phyloP scores from a whole-genome alignment of 2,888 invertebrate genomes.

The Glyphotaelius pellucidus region DNA sequence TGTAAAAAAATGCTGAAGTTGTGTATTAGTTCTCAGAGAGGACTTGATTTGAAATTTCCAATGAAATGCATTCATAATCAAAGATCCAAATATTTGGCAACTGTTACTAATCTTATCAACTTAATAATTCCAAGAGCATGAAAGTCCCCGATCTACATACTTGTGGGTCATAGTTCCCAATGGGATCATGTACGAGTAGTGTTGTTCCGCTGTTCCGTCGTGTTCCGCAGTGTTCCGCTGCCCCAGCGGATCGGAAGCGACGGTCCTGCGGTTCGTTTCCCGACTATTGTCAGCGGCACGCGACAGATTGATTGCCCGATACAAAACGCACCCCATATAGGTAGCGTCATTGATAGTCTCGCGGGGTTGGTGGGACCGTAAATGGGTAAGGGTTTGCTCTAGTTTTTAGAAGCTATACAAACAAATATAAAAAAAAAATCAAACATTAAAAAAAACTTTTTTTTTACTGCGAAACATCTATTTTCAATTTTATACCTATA shows the following conservation, averaged over 20 bases:
- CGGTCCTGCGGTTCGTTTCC: slow-evolving; percentile 75
- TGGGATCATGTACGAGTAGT: background rate
- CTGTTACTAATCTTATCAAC: too few relatives aligned
- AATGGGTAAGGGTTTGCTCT: background rate
- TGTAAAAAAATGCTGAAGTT: too few relatives aligned
- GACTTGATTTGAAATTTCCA: too few relatives aligned
- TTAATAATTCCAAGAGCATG: too few relatives aligned
- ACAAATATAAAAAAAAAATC: too few relatives aligned
- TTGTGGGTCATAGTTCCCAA: background rate
- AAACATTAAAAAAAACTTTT: too few relatives aligned
- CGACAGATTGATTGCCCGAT: slow-evolving; percentile 63
- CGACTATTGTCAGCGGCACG: slow-evolving; percentile 75
- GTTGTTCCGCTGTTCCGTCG: background rate
- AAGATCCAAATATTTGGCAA: too few relatives aligned
- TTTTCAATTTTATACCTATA: too few relatives aligned
- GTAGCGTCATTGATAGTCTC: slow-evolving; percentile 34
- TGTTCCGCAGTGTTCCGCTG: slow-evolving; percentile 12
- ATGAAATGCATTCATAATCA: too few relatives aligned
- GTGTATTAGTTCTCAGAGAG: too few relatives aligned
- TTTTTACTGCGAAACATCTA: too few relatives aligned
- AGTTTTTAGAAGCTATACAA: background rate
- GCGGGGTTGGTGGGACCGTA: background rate
- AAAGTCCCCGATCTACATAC: too few relatives aligned
- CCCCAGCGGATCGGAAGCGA: slow-evolving; percentile 74
- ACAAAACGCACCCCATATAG: slow-evolving; percentile 49